A percentile compares a stretch with the other conserved stretches of the same genome.
These are phyloP conservation scores for Pangasianodon gigas DNA, from an alignment of 2,113 vertebrate species.

Conservation along the genomic window DNA sequence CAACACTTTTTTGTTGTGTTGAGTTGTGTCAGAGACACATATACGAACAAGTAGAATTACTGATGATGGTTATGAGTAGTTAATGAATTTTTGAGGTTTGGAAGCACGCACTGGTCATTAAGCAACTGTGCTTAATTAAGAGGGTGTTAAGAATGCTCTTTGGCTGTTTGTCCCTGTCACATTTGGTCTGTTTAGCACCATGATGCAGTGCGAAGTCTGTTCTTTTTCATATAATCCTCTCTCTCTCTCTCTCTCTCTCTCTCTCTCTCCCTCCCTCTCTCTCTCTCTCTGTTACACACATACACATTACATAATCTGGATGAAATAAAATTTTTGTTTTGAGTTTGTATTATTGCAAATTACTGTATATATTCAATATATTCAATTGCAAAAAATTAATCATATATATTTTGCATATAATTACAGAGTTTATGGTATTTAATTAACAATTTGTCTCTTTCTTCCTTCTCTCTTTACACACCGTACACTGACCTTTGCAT, in stretches of 20 bases:
- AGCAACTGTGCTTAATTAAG: conserved; percentile 22
- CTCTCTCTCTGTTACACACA: neutral
- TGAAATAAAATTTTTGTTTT: neutral
- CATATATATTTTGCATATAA: neutral
- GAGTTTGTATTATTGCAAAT: neutral
- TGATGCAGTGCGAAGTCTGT: conserved; percentile 35
- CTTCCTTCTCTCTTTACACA: neutral
- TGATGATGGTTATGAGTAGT: neutral
- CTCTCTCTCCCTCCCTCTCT: conserved; percentile 44
- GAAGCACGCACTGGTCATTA: neutral
- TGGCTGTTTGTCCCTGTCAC: conserved; percentile 38
- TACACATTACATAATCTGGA: conserved; percentile 1
- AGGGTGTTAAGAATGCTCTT: conserved; percentile 32
- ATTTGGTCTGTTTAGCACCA: conserved; percentile 44
- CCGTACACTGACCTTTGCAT: neutral
- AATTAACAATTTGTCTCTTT: neutral
- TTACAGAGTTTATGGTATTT: neutral
- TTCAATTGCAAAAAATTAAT: neutral
- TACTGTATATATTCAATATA: neutral
- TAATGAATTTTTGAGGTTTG: neutral
- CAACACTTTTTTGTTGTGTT: neutral
- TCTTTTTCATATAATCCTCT: neutral
- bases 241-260: conserved; percentile 52
- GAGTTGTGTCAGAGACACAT: neutral
- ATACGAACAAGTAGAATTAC: neutral